Conservation (phyloP, 1,140 invertebrate genomes). For the Yoshiicerus persimilis region DNA sequence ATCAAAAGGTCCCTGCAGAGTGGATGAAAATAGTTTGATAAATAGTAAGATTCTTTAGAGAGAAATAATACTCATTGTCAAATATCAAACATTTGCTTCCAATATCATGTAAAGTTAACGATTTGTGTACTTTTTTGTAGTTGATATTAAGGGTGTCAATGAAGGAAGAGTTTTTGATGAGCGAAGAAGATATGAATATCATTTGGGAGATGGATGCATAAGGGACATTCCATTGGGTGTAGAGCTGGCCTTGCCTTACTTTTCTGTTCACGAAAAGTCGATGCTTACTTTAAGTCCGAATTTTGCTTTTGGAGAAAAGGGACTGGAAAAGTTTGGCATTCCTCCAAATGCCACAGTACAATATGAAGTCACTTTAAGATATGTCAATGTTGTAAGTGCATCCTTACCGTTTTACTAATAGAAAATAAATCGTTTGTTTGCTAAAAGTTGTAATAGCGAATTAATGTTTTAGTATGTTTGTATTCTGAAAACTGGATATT, state of each 20-base stretch:
- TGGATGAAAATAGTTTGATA: background rate
- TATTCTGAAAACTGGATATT: no score
- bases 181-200: background rate
- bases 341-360: conserved; percentile 76
- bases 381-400: conserved; percentile 58
- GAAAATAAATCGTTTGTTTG: no score
- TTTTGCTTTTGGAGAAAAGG: conserved; percentile 71
- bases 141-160: background rate
- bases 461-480: background rate
- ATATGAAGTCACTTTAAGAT: conserved; percentile 77
- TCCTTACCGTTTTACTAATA: background rate
- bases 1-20: background rate
- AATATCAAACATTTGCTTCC: no score
- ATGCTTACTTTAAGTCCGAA: background rate
- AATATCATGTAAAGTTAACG: no score
- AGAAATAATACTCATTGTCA: background rate
- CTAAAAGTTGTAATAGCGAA: no score
- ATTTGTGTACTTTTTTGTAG: background rate
- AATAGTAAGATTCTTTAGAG: background rate
- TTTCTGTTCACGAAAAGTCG: background rate
- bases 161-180: background rate
- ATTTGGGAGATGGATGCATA: background rate
- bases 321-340: conserved; percentile 71
- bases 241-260: background rate
- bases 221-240: background rate